phyloP scores from a whole-genome alignment of 2,797 vertebrate species.

The Sternarchorhynchus goeldii region DNA sequence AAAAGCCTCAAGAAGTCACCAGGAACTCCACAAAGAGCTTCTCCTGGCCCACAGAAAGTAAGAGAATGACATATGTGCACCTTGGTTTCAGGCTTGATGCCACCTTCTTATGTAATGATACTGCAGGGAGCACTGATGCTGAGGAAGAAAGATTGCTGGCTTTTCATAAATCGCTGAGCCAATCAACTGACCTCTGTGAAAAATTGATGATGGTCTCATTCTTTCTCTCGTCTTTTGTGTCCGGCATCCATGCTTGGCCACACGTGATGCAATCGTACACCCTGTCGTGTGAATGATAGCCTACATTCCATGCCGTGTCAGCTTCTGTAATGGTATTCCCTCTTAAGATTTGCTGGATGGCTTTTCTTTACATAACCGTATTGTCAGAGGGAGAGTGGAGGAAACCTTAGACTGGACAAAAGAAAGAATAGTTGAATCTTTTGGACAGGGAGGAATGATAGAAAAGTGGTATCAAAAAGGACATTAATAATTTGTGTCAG shows the following conservation, averaged over 20 bases:
- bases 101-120: not conserved
- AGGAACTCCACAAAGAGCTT: constrained; percentile 76
- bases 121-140: not conserved
- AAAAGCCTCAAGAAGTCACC: constrained; percentile 70
- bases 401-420: constrained; percentile 5
- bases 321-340: constrained; percentile 43
- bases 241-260: constrained; percentile 51
- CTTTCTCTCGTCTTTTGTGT: constrained; percentile 60
- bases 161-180: constrained; percentile 48
- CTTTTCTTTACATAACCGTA: constrained; percentile 32
- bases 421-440: constrained; percentile 13
- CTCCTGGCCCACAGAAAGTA: constrained; percentile 76
- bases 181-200: constrained; percentile 59
- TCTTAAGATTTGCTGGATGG: constrained; percentile 22
- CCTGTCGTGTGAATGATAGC: constrained; percentile 46
- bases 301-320: constrained; percentile 39
- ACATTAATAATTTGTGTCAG: too few species aligned
- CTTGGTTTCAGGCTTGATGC: not conserved
- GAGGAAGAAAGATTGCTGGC: not conserved
- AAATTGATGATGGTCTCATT: constrained; percentile 64
- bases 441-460: not conserved
- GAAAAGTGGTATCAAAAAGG: too few species aligned
- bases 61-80: constrained; percentile 36
- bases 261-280: constrained; percentile 69
- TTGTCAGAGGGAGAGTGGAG: constrained; percentile 4